These are phyloP conservation scores for Acanthaster planci DNA, from an alignment of 35 echinoderm and acorn worm species.

Conservation along the genomic window DNA sequence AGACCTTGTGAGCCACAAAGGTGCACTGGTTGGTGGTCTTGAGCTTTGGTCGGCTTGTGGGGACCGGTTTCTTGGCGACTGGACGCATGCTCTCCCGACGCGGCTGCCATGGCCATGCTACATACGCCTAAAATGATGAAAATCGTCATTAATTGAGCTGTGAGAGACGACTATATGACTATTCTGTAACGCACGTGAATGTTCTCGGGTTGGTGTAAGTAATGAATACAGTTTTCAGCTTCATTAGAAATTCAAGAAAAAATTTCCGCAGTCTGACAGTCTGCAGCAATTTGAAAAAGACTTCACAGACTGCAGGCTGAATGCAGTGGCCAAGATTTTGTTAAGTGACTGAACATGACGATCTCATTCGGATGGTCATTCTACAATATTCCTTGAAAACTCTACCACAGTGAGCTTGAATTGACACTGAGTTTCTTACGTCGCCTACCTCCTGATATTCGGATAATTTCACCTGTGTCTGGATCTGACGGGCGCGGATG, in stretches of 20 bases:
- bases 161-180: too few species aligned
- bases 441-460: conserved; percentile 73
- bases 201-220: too few species aligned
- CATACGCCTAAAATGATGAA: conserved; percentile 54
- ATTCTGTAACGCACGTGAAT: too few species aligned
- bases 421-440: too few species aligned
- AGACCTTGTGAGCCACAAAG: conserved; percentile 81
- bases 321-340: background rate
- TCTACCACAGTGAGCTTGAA: background rate
- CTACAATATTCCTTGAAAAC: too few species aligned
- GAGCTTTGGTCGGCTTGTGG: conserved; percentile 15
- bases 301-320: background rate
- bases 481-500: conserved; percentile 57
- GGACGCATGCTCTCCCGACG: conserved; percentile 66
- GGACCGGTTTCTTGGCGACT: background rate
- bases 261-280: too few species aligned
- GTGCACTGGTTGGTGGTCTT: conserved; percentile 62
- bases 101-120: conserved; percentile 67
- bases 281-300: background rate
- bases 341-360: background rate
- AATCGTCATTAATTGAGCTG: too few species aligned
- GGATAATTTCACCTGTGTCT: conserved; percentile 44
- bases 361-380: too few species aligned
- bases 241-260: too few species aligned
- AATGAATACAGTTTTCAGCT: too few species aligned